Evolutionary conservation across 2,888 invertebrate genomes (phyloP), one percentile per base, ranked within the genome.

Genomic region (Lycaena phlaeas): DNA sequence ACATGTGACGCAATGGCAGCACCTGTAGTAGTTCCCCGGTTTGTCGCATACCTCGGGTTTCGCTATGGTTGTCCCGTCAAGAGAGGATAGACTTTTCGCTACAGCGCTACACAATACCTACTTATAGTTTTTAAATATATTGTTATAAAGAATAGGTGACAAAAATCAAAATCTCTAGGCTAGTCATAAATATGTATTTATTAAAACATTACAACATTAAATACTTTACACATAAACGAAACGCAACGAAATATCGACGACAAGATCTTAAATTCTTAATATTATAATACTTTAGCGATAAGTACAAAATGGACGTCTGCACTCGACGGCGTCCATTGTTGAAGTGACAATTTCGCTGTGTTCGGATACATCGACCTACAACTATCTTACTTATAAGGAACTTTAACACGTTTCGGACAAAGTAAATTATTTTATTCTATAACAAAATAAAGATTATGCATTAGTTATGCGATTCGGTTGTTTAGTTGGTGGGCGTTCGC

Each of bases 101-200:
- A n/a, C n/a, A n/a, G n/a, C n/a, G n/a, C n/a, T n/a, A n/a, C n/a
- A n/a, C n/a, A n/a, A n/a, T n/a, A n/a, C n/a, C n/a, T n/a, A n/a
- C n/a, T n/a, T n/a, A n/a, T n/a, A n/a, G n/a, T n/a, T n/a, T n/a
- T n/a, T n/a, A n/a, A n/a, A n/a, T n/a, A n/a, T n/a, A n/a, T n/a
- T n/a, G n/a, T n/a, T n/a, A n/a, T n/a, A n/a, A n/a, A n/a, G n/a
- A n/a, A n/a, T 2, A 10, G 27, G 10, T 27, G 2, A 6, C 5
- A 9, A 11, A 6, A 29, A 3, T 2, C 44, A 67, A 68, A 63
- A 53, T 50, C 63, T 44, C 49, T 61, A 54, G 62, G 69, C 73
- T 72, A 70, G 64, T 76, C 81, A 78, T 78, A 81, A 79, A 81
- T 82, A 77, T 64, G 65, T 73, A 74, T 66, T 77, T 77, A 78